Evolutionary conservation across 2,113 vertebrate species (phyloP).

Genomic region (Sinocyclocheilus rhinocerous): DNA sequence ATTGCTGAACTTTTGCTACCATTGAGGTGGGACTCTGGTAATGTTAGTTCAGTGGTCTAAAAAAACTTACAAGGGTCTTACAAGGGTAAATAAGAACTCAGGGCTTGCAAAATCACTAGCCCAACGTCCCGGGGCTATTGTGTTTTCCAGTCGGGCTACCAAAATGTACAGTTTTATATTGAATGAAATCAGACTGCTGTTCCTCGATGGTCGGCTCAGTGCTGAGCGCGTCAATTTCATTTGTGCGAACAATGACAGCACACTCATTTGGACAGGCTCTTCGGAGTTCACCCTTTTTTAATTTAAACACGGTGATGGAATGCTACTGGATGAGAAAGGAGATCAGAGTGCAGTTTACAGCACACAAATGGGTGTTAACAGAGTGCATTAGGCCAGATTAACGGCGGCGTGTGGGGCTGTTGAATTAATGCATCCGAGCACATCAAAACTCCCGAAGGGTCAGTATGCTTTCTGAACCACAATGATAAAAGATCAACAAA

Average conservation of each 20-base stretch:
- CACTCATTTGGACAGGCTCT: constrained; percentile 21
- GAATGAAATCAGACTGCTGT: constrained; percentile 29
- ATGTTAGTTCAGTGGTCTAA: no score
- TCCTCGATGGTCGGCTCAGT: constrained; percentile 36
- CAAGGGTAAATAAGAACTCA: no score
- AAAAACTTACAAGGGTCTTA: no score
- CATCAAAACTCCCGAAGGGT: constrained; percentile 45
- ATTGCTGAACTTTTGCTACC: no score
- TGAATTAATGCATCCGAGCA: constrained; percentile 67
- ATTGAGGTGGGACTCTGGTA: no score
- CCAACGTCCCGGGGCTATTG: no score
- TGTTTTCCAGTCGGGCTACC: no score
- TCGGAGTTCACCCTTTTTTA: not conserved
- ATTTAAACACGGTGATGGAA: constrained; percentile 26
- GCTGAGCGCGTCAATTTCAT: constrained; percentile 57
- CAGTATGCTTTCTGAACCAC: constrained; percentile 41
- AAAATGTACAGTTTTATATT: not conserved
- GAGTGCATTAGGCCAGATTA: constrained; percentile 77
- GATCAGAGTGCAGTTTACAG: constrained; percentile 37
- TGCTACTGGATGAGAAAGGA: constrained; percentile 10
- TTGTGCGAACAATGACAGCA: constrained; percentile 57
- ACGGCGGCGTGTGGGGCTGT: constrained; percentile 58
- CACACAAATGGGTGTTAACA: constrained; percentile 72
- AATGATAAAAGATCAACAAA: constrained; percentile 49
- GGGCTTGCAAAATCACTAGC: no score